These are phyloP conservation scores for Pangasius krempfi DNA, from an alignment of 2,797 vertebrate genomes.

Conservation along the genomic window DNA sequence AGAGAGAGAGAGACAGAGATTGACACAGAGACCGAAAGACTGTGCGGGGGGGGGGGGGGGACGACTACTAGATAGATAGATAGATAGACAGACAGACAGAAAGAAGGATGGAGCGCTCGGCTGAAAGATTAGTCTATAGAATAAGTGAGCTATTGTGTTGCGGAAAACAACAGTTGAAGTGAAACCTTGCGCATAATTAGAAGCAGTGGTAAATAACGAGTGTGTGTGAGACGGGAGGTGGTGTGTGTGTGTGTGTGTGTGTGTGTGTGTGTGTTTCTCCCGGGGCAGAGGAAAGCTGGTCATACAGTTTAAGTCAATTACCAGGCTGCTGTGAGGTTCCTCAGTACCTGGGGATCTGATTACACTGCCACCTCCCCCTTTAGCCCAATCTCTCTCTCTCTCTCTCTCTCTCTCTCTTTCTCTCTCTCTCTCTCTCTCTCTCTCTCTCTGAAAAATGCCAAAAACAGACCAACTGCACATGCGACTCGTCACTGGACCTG, in stretches of 20 bases:
- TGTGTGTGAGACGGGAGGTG: conserved; percentile 71
- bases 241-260: conserved; percentile 63
- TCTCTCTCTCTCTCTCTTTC: neutral
- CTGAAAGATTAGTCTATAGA: conserved; percentile 62
- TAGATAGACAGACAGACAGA: neutral
- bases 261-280: conserved; percentile 70
- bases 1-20: neutral
- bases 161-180: conserved; percentile 68
- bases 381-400: neutral
- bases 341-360: conserved; percentile 69
- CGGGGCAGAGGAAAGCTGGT: conserved; percentile 67
- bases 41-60: too few species aligned
- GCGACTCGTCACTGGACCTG: neutral
- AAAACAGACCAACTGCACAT: conserved; percentile 7
- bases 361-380: conserved; percentile 36
- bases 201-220: conserved; percentile 76
- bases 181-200: conserved; percentile 75
- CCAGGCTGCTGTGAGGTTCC: conserved; percentile 74
- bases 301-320: conserved; percentile 78
- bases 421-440: neutral
- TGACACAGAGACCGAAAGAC: neutral
- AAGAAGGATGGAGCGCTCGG: neutral
- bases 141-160: conserved; percentile 74
- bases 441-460: neutral
- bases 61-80: neutral